Evolutionary conservation across 2,113 vertebrate species (phyloP), one percentile per base, ranked within the genome.

Genomic region (Procavia capensis): DNA sequence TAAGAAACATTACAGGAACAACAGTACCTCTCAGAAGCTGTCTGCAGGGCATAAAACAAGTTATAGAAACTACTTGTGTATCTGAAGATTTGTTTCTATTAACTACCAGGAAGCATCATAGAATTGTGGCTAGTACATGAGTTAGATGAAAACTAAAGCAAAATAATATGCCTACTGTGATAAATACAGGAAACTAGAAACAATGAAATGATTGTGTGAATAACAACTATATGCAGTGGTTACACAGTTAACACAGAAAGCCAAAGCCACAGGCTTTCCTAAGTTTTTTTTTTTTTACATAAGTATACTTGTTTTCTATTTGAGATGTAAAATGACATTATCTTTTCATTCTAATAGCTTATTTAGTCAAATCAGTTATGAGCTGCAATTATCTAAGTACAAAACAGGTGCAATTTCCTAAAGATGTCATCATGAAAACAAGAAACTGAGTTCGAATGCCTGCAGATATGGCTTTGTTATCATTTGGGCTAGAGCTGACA

Each of bases 91-190:
- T 27, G 80, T 68, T 89, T 96, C 70, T 78, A 66, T 27, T 72
- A 91, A 91, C 70, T 92, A 90, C 10, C 88, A 43, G 22, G n/a
- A 88, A 93, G n/a, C 87, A 92, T 63, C 92, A 68, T 4, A 88
- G 57, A 96, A 94, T 93, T 24, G 11, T 82, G 19, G 9, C 6
- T 8, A 95, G 61, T 95, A 27, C n/a, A 50, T 5, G 8, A 80
- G 39, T 31, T 17, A 79, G 13, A 24, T 29, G 3, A 82, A 96
- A 95, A 10, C 85, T 34, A 87, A 93, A 95, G 50, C 25, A 57
- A 96, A 95, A 93, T 82, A 96, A 87, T 85, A 75, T 36, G 43
- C 4, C 57, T 92, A 94, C 57, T 88, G 92, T 83, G 91, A 70
- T 86, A 92, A 64, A 70, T 6, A 79, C 45, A 85, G 59, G 45